A percentile compares a stretch with the other conserved stretches of the same genome.
Conservation (phyloP, 2,113 vertebrate species). For the Clarias macrocephalus region DNA sequence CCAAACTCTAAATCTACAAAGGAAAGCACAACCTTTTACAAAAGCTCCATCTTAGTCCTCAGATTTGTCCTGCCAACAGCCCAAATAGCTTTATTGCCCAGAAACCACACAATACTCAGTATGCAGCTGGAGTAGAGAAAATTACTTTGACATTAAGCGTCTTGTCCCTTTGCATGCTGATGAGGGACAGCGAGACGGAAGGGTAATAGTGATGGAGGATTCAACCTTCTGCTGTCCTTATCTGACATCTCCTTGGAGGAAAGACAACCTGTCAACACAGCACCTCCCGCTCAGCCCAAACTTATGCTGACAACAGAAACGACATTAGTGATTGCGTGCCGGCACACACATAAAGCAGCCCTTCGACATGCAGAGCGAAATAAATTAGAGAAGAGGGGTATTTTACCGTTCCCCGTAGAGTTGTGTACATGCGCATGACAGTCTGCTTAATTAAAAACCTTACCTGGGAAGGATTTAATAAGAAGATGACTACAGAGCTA, state of each 20-base stretch:
- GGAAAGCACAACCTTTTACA: constrained; percentile 1
- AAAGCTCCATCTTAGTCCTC: neutral
- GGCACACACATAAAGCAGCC: constrained; percentile 43
- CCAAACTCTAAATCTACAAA: neutral
- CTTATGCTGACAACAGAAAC: constrained; percentile 51
- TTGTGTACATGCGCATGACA: constrained; percentile 34
- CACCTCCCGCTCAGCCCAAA: constrained; percentile 51
- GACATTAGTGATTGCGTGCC: constrained; percentile 51
- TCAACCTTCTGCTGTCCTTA: constrained; percentile 71
- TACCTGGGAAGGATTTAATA: constrained; percentile 45
- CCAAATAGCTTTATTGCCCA: constrained; percentile 18
- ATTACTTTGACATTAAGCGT: constrained; percentile 67
- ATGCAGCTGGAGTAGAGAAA: constrained; percentile 63
- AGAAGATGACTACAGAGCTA: constrained; percentile 24
- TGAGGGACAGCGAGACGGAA: constrained; percentile 54
- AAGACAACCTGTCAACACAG: constrained; percentile 51
- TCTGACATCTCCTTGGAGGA: constrained; percentile 66
- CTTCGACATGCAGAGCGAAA: constrained; percentile 25
- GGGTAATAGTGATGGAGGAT: constrained; percentile 65
- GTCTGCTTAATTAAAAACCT: constrained; percentile 45
- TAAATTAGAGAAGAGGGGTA: constrained; percentile 40
- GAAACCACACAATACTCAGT: constrained; percentile 54
- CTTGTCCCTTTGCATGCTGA: constrained; percentile 63
- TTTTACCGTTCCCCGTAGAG: constrained; percentile 31
- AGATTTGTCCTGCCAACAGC: neutral